These are phyloP conservation scores for Rhabdomys pumilio DNA, from an alignment of 2,797 vertebrate species.

Conservation along the genomic window DNA sequence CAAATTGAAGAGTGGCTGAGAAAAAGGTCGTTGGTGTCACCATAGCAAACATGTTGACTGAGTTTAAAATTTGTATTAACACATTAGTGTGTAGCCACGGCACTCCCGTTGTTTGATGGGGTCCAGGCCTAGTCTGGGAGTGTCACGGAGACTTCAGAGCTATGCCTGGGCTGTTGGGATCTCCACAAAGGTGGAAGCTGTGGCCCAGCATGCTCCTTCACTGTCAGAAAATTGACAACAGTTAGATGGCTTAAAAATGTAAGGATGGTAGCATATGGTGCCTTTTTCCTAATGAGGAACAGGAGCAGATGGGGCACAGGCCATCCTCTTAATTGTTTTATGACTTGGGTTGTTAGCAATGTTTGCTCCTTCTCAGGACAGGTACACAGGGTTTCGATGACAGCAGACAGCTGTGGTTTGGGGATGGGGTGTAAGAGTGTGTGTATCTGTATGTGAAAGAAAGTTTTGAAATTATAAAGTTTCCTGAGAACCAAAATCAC, in stretches of 20 bases:
- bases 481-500: no score
- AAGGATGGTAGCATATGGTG: neutral
- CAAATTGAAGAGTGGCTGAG: neutral
- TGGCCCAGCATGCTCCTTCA: neutral
- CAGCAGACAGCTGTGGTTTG: neutral
- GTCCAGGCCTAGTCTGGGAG: neutral
- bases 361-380: constrained; percentile 68
- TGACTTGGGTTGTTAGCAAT: constrained; percentile 57
- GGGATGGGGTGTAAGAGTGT: neutral
- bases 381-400: constrained; percentile 17
- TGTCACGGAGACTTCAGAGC: neutral
- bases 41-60: neutral
- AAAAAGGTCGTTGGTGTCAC: neutral
- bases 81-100: neutral
- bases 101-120: neutral
- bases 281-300: constrained; percentile 10
- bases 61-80: constrained; percentile 59
- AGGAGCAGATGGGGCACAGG: constrained; percentile 73
- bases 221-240: neutral
- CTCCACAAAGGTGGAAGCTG: neutral
- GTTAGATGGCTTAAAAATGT: neutral
- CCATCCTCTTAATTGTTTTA: constrained; percentile 62
- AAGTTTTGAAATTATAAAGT: neutral
- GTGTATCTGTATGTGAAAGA: neutral
- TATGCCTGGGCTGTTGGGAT: neutral